phyloP scores from a whole-genome alignment of 2,113 vertebrate species.

The Crotalus tigris region DNA sequence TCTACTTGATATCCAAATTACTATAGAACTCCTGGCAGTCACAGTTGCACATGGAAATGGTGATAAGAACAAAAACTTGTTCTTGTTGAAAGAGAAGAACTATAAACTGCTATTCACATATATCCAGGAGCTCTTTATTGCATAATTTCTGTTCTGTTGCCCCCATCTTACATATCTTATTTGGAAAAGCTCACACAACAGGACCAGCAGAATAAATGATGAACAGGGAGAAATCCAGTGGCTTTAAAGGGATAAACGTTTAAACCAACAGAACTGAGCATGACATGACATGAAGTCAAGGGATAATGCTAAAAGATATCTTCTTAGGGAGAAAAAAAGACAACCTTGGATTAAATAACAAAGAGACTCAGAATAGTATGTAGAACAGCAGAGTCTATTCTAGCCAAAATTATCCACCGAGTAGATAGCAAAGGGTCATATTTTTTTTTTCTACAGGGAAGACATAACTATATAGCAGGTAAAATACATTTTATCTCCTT shows the following conservation, averaged over 20 bases:
- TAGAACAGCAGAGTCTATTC: neutral
- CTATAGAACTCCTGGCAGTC: neutral
- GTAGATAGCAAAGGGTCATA: neutral
- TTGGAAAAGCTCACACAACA: neutral
- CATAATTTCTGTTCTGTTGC: neutral
- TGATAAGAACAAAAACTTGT: neutral
- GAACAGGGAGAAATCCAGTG: neutral
- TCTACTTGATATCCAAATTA: neutral
- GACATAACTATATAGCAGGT: neutral
- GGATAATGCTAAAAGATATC: neutral
- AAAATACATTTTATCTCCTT: neutral
- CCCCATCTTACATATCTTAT: neutral
- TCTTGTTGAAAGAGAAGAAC: neutral
- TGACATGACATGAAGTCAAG: neutral
- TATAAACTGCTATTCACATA: neutral
- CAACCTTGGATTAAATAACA: neutral
- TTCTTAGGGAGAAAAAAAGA: neutral
- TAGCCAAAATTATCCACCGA: neutral
- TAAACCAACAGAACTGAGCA: neutral
- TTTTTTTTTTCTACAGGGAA: neutral
- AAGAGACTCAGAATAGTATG: neutral
- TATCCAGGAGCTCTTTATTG: neutral
- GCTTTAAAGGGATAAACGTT: neutral
- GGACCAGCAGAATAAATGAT: neutral
- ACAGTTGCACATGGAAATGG: neutral